Evolutionary conservation across 2,888 invertebrate genomes (phyloP).

Genomic region (Polylopha cassiicola): DNA sequence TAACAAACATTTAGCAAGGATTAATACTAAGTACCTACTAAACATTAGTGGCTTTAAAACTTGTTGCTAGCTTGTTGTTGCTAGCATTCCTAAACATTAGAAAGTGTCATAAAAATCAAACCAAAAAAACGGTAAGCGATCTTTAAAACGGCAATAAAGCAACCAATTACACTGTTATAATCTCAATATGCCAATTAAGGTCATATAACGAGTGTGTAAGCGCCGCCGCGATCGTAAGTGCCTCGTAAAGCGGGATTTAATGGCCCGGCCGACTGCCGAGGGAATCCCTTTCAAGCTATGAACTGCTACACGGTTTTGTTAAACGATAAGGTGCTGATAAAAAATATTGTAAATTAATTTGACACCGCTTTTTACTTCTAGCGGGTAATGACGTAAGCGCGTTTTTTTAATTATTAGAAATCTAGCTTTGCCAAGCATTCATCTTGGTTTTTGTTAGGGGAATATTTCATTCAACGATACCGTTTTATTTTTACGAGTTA

Average conservation of each 20-base stretch:
- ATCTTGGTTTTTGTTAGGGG: too few relatives aligned
- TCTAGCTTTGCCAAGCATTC: too few relatives aligned
- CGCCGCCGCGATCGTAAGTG: slow-evolving; percentile 46
- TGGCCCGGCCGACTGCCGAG: slow-evolving; percentile 51
- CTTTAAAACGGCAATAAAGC: slow-evolving; percentile 46
- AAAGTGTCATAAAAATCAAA: slow-evolving; percentile 32
- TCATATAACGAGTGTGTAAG: slow-evolving; percentile 61
- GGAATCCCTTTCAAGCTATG: slow-evolving; percentile 42
- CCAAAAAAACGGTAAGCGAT: slow-evolving; percentile 42
- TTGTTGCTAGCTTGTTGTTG: too few relatives aligned
- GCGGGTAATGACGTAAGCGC: too few relatives aligned
- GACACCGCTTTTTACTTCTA: too few relatives aligned
- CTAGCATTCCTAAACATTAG: neutral
- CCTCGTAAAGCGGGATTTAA: slow-evolving; percentile 68
- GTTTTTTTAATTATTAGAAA: too few relatives aligned
- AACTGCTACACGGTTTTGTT: slow-evolving; percentile 19
- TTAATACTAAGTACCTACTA: too few relatives aligned
- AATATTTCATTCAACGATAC: too few relatives aligned
- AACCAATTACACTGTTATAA: slow-evolving; percentile 56
- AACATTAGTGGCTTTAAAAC: too few relatives aligned
- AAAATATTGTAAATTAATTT: too few relatives aligned
- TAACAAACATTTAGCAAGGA: too few relatives aligned
- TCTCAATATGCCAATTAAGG: slow-evolving; percentile 72
- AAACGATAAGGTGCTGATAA: slow-evolving; percentile 1
- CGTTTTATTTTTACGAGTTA: too few relatives aligned